Evolutionary conservation across 2,888 invertebrate species (phyloP).

Genomic region (Athripsodes cinereus): DNA sequence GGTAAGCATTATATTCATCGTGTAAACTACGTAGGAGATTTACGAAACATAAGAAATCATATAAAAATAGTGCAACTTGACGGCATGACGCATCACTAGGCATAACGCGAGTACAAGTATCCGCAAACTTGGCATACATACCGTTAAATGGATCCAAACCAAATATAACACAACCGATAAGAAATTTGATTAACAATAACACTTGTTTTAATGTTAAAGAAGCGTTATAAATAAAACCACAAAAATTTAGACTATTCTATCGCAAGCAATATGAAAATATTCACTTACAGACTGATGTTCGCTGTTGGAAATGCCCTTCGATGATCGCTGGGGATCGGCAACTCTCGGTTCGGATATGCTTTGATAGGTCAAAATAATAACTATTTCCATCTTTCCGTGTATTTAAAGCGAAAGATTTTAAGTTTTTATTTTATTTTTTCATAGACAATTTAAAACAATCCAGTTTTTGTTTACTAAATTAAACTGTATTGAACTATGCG

Average conservation of each 20-base stretch:
- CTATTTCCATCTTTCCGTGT: no score
- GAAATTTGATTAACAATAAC: neutral
- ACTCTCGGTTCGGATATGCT: slow-evolving; percentile 7
- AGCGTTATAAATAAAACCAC: neutral
- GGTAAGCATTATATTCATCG: no score
- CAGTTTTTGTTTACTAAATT: no score
- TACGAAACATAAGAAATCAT: no score
- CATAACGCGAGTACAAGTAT: slow-evolving; percentile 14
- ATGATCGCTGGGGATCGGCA: slow-evolving; percentile 11
- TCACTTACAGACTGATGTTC: slow-evolving; percentile 23
- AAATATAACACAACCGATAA: neutral
- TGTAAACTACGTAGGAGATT: no score
- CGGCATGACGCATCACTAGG: slow-evolving; percentile 24
- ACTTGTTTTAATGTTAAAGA: no score
- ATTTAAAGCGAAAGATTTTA: no score
- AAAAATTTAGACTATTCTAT: slow-evolving; percentile 8
- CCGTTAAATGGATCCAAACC: neutral
- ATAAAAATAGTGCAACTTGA: slow-evolving; percentile 19
- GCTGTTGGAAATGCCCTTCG: slow-evolving; percentile 23
- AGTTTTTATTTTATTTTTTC: no score
- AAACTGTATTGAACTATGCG: no score
- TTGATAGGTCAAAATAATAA: slow-evolving; percentile 6
- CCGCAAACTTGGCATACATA: neutral
- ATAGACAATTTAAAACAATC: no score
- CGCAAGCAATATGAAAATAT: slow-evolving; percentile 11